Evolutionary conservation across 2,888 invertebrate genomes (phyloP).

Genomic region (Apodemia zela): DNA sequence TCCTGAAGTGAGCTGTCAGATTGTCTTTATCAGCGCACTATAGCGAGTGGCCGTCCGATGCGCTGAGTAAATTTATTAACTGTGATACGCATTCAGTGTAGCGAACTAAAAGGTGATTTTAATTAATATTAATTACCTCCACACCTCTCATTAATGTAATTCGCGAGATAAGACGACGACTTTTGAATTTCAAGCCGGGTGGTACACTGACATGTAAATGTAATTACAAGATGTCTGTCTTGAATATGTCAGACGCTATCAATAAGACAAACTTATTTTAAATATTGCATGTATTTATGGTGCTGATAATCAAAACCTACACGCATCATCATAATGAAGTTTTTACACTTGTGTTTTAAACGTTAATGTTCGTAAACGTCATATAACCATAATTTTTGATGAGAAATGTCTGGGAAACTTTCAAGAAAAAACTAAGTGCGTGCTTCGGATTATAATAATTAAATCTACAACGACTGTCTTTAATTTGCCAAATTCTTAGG

Average conservation of each 20-base stretch:
- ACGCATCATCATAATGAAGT: too few relatives aligned
- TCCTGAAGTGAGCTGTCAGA: conserved; percentile 42
- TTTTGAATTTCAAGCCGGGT: conserved; percentile 51
- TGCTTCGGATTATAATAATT: too few relatives aligned
- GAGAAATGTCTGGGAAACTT: too few relatives aligned
- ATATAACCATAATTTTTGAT: too few relatives aligned
- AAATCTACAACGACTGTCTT: too few relatives aligned
- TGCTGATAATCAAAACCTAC: neutral
- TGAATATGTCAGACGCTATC: neutral
- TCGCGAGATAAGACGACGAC: conserved; percentile 59
- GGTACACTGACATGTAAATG: conserved; percentile 31
- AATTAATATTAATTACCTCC: conserved; percentile 79
- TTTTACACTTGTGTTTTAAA: too few relatives aligned
- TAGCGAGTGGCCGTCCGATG: conserved; percentile 62
- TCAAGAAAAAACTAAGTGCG: too few relatives aligned
- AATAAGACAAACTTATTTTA: conserved; percentile 1
- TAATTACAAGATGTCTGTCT: conserved; percentile 13
- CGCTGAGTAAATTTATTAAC: conserved; percentile 76
- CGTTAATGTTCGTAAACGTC: too few relatives aligned
- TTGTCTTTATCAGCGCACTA: conserved; percentile 65
- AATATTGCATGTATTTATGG: neutral
- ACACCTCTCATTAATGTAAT: conserved; percentile 79
- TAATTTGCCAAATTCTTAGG: too few relatives aligned
- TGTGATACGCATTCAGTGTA: conserved; percentile 78
- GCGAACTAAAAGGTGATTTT: conserved; percentile 75